Evolutionary conservation across 1,140 invertebrate genomes (phyloP), one percentile per base, ranked within the genome.

Genomic region (Caenorhabditis briggsae): DNA sequence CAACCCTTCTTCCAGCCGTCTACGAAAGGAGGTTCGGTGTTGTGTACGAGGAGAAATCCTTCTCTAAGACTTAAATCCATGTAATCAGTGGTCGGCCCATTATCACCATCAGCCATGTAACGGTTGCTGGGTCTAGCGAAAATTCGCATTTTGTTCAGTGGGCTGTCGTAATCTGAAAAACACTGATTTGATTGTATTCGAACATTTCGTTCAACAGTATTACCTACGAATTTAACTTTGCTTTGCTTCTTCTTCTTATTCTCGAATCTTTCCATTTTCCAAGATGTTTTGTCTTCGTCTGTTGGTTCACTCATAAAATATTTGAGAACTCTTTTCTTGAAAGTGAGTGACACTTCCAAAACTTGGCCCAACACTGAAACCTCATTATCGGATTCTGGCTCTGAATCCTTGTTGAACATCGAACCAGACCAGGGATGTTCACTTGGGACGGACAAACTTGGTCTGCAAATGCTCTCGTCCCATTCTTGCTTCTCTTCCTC

Each of bases 81-180:
- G 18, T 23, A 50, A 14, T 78, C 46, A 6, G 70, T 53, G 9
- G 14, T 53, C 12, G 70, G 70, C 0, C 46, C 46, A n/a, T 78
- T 20, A n/a, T 78, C 70, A 46, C 16, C 41, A 5, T 74, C 9
- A 9, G 12, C 11, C 7, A 33, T 33, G 12, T 46, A 25, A 5
- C 6, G 12, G 41, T 46, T 74, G 5, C 56, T 18, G 16, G 65
- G 65, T 46, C 8, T 14, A 18, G 46, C n/a, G 41, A 46, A 74
- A 74, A 74, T 14, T 43, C 65, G 12, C 65, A 74, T 74, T 46
- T 74, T 43, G 18, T 74, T 74, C 16, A 18, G 16, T 6, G 65
- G 16, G 18, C 65, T 74, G 16, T 74, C 41, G 23, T 74, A 74
- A 12, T 74, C 65, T 74, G 41, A 48, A 74, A 74, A 74, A 43